Conservation (phyloP, 2,888 invertebrate genomes). For the Tortricodes alternella region DNA sequence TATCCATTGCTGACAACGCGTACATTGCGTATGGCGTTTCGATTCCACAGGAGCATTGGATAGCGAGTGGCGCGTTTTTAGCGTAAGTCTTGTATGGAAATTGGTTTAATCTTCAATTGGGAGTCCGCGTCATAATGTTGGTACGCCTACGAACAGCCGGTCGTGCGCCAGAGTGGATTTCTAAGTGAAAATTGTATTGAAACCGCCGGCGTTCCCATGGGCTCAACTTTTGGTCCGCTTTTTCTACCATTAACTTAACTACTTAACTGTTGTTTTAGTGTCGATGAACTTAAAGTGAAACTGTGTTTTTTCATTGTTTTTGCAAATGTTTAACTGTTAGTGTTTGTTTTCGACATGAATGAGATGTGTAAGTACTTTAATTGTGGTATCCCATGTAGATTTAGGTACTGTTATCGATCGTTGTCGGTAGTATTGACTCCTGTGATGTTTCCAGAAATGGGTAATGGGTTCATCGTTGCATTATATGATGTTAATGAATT, state of each 20-base stretch:
- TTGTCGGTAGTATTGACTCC: background rate
- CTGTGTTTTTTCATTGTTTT: conserved; percentile 36
- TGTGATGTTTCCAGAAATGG: too few species aligned
- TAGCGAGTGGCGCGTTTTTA: conserved; percentile 37
- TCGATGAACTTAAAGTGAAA: conserved; percentile 47
- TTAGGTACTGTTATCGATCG: background rate
- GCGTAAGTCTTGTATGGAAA: conserved; percentile 47
- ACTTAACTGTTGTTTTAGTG: conserved; percentile 36
- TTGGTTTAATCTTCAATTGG: conserved; percentile 62
- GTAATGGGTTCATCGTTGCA: too few species aligned
- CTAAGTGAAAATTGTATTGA: conserved; percentile 46
- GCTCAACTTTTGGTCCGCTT: conserved; percentile 47
- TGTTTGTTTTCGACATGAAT: conserved; percentile 52
- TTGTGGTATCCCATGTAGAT: too few species aligned
- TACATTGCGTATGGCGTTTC: conserved; percentile 19
- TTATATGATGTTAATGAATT: too few species aligned
- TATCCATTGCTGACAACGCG: conserved; percentile 47
- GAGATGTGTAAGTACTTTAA: conserved; percentile 71
- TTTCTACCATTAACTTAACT: conserved; percentile 37
- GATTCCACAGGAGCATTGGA: conserved; percentile 59
- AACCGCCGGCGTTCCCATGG: conserved; percentile 53
- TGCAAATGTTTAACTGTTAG: conserved; percentile 33
- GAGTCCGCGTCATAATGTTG: conserved; percentile 74
- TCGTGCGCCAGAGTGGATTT: conserved; percentile 62
- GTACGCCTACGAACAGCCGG: conserved; percentile 70